Conservation (phyloP, 2,113 vertebrate species). For the Eretmodus cyanostictus region DNA sequence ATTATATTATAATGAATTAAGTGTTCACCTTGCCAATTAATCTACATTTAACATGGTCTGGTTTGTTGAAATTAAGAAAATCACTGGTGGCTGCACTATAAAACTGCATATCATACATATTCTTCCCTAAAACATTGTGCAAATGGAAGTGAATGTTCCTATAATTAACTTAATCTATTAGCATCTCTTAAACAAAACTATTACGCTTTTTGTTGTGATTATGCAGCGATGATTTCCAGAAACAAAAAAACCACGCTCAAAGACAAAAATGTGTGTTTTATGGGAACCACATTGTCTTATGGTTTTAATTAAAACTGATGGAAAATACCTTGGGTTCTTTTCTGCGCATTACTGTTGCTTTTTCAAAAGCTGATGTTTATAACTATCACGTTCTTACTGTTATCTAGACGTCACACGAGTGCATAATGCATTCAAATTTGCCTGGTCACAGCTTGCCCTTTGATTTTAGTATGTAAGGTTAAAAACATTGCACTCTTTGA, state of each 20-base stretch:
- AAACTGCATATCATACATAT: background rate
- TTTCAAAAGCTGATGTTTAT: background rate
- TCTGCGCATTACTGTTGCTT: background rate
- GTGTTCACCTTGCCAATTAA: constrained; percentile 47
- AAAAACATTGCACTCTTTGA: background rate
- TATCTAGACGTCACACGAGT: background rate
- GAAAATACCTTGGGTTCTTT: background rate
- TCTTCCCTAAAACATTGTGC: background rate
- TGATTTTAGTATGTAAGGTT: background rate
- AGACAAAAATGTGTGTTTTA: constrained; percentile 7
- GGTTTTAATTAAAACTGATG: background rate
- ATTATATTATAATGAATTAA: constrained; percentile 50
- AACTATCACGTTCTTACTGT: background rate
- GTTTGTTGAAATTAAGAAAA: constrained; percentile 34
- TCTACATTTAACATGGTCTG: constrained; percentile 28
- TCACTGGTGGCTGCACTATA: background rate
- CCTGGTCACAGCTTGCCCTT: background rate
- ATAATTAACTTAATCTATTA: constrained; percentile 3
- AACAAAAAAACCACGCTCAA: background rate
- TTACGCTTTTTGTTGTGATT: background rate
- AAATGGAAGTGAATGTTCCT: background rate
- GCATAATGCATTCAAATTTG: background rate
- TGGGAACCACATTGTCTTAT: background rate
- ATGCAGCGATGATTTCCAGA: background rate
- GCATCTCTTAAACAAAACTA: background rate